phyloP scores from a whole-genome alignment of 2,113 vertebrate species.

The Petrocephalus zakoni region DNA sequence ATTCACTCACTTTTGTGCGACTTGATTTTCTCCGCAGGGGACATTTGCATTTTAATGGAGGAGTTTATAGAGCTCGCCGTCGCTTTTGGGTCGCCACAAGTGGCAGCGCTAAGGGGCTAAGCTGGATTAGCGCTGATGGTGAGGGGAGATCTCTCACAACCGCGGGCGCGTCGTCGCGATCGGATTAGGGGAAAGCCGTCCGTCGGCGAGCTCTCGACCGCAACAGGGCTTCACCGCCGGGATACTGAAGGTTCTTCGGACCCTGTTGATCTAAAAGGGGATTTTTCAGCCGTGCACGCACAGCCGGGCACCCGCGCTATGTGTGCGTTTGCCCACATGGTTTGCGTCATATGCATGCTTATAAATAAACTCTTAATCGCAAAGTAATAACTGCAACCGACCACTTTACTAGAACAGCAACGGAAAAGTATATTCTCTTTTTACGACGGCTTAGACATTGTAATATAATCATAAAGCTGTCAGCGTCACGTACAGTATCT shows the following conservation, averaged over 20 bases:
- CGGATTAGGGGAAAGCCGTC: not conserved
- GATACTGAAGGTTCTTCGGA: not conserved
- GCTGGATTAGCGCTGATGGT: constrained; percentile 14
- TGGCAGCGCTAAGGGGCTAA: constrained; percentile 52
- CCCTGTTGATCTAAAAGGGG: not conserved
- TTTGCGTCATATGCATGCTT: not conserved
- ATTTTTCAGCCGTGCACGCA: not conserved
- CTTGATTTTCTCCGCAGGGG: constrained; percentile 82
- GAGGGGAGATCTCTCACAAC: not conserved
- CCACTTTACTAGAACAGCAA: not conserved
- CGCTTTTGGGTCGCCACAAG: constrained; percentile 92
- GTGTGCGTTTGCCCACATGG: not conserved
- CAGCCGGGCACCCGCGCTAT: not conserved
- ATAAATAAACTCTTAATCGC: not conserved
- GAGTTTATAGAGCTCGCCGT: constrained; percentile 95
- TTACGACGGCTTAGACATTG: not conserved
- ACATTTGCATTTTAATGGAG: constrained; percentile 99
- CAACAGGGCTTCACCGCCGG: not conserved
- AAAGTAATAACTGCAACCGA: not conserved
- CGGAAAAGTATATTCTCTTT: not conserved
- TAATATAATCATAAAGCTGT: not conserved
- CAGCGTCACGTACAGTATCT: not conserved
- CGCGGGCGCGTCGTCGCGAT: not conserved
- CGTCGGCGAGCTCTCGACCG: not conserved
- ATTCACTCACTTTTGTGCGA: constrained; percentile 86